Evolutionary conservation across 2,888 invertebrate species (phyloP).

Genomic region (Drosophila macrospina): DNA sequence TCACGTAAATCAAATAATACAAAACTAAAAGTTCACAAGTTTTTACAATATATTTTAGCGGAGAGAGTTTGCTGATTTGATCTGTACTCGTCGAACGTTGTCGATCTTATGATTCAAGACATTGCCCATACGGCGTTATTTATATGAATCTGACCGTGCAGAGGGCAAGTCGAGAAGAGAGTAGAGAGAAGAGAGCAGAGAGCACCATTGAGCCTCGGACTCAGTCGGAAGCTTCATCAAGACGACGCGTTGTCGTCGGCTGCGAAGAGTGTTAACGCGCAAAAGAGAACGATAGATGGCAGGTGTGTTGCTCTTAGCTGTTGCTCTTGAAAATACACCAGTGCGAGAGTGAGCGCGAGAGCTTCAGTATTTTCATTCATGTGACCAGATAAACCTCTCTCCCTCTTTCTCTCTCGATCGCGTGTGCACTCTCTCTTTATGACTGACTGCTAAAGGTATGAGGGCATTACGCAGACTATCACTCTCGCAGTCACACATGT

Average conservation of each 20-base stretch:
- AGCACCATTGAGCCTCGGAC: conserved; percentile 17
- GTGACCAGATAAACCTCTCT: conserved; percentile 36
- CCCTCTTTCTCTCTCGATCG: conserved; percentile 19
- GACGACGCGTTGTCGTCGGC: conserved; percentile 27
- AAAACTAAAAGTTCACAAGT: conserved; percentile 42
- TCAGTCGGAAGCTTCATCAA: conserved; percentile 84
- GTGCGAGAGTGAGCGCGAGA: conserved; percentile 50
- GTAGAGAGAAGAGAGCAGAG: conserved; percentile 21
- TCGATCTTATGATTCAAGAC: conserved; percentile 85
- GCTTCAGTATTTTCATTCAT: conserved; percentile 68
- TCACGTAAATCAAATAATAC: conserved; percentile 43
- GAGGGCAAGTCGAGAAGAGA: conserved; percentile 16
- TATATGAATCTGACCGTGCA: conserved; percentile 60
- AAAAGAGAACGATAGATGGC: conserved; percentile 68
- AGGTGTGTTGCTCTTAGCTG: conserved; percentile 69
- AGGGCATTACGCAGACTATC: conserved; percentile 50
- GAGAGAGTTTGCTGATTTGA: conserved; percentile 36
- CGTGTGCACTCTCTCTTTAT: conserved; percentile 12
- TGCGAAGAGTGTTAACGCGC: conserved; percentile 36
- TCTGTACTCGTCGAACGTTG: conserved; percentile 84
- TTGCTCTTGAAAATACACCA: conserved; percentile 59
- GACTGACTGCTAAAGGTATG: conserved; percentile 45
- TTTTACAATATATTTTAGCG: conserved; percentile 23
- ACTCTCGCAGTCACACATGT: conserved; percentile 1
- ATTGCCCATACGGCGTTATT: conserved; percentile 71